Percentiles rank a stretch among this genome's conserved stretches.
phyloP scores from a whole-genome alignment of 2,113 vertebrate genomes.

The Phylloscopus trochilus region DNA sequence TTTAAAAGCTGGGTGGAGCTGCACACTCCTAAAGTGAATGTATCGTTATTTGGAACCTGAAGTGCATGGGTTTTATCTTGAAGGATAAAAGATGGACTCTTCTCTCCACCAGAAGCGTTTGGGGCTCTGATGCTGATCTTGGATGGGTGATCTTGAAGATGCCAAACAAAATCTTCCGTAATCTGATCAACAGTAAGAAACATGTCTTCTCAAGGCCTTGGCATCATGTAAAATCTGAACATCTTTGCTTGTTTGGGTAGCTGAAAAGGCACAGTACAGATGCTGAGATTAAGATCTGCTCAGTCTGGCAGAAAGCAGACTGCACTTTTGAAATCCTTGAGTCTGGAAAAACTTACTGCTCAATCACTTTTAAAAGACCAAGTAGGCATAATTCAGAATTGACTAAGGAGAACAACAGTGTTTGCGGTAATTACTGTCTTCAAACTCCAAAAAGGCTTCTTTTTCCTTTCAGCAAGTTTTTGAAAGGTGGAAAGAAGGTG shows the following conservation, averaged over 20 bases:
- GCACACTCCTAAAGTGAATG: background rate
- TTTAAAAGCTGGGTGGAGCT: background rate
- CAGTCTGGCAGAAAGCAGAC: background rate
- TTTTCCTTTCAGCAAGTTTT: background rate
- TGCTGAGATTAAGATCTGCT: background rate
- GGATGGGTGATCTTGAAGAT: background rate
- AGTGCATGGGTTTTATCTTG: background rate
- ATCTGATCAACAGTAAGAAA: background rate
- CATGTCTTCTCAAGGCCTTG: background rate
- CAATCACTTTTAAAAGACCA: background rate
- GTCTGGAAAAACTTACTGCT: background rate
- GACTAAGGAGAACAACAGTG: background rate
- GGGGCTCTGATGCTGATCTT: background rate
- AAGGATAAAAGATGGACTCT: background rate
- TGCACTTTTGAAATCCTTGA: background rate
- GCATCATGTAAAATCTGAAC: background rate
- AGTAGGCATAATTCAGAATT: constrained; percentile 27
- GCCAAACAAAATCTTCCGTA: background rate
- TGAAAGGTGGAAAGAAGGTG: background rate
- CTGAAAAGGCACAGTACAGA: background rate
- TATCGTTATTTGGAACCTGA: background rate
- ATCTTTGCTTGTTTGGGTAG: background rate
- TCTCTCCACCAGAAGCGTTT: background rate
- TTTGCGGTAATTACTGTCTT: background rate
- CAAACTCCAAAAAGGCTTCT: background rate